Evolutionary conservation across 2,113 vertebrate genomes (phyloP).

Genomic region (Actenoides lindsayi): DNA sequence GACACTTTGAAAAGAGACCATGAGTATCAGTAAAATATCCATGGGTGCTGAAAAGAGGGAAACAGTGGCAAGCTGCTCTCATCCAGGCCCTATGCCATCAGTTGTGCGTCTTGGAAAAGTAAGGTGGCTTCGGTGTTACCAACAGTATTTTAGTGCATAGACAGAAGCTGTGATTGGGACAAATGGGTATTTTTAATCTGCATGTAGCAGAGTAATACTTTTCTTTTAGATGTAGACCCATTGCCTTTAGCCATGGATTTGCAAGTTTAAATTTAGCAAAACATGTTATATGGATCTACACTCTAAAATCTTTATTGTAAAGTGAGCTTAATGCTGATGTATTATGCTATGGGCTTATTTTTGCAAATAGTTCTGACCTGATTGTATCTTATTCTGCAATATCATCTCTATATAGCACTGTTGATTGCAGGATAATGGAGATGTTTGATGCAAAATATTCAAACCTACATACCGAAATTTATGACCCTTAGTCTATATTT

Average conservation of each 20-base stretch:
- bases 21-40: neutral
- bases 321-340: neutral
- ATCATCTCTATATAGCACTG: neutral
- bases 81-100: neutral
- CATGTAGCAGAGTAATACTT: neutral
- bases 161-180: neutral
- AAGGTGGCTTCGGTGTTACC: neutral
- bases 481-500: constrained; percentile 17
- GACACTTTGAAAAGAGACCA: neutral
- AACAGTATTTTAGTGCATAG: neutral
- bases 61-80: neutral
- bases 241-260: neutral
- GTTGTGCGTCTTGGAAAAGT: neutral
- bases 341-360: neutral
- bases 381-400: neutral
- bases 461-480: constrained; percentile 7
- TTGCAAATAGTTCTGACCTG: neutral
- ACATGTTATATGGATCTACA: rapidly evolving
- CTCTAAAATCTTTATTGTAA: neutral
- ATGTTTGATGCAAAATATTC: neutral
- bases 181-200: neutral
- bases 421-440: neutral
- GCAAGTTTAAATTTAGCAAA: neutral
- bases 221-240: neutral
- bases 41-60: neutral